These are phyloP conservation scores for Proales similis DNA, from an alignment of 1,140 invertebrate genomes.

Conservation along the genomic window DNA sequence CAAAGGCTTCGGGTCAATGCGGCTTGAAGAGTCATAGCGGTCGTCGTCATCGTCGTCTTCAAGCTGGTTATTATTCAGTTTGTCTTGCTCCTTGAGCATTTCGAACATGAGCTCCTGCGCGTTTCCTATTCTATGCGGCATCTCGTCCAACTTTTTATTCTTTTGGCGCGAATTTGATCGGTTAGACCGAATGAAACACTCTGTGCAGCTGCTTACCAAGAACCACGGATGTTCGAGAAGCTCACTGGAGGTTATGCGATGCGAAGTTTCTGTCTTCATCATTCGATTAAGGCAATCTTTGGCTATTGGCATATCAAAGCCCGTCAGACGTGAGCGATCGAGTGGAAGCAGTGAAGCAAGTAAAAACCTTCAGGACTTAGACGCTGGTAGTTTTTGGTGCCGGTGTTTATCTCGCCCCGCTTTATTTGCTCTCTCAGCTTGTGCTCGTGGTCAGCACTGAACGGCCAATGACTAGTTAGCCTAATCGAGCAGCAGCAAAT, in stretches of 20 bases:
- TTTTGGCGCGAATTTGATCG: background rate
- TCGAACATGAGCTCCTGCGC: conserved; percentile 21
- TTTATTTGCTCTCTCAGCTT: conserved; percentile 29
- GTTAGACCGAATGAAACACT: background rate
- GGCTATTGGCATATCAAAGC: conserved; percentile 44
- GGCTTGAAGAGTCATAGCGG: no score
- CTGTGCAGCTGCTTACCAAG: conserved; percentile 43
- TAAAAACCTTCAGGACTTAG: conserved; percentile 26
- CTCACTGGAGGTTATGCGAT: conserved; percentile 56
- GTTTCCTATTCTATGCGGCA: conserved; percentile 1
- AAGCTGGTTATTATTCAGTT: no score
- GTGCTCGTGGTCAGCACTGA: conserved; percentile 25
- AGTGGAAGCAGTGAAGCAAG: no score
- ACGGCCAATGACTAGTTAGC: conserved; percentile 25
- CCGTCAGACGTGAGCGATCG: conserved; percentile 44
- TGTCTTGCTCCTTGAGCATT: conserved; percentile 21
- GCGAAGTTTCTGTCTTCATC: conserved; percentile 56
- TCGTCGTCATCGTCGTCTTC: no score
- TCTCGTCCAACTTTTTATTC: conserved; percentile 36
- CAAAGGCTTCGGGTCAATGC: no score
- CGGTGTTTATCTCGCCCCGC: conserved; percentile 14
- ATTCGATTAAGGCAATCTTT: conserved; percentile 54
- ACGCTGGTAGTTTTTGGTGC: background rate
- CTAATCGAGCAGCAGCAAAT: background rate
- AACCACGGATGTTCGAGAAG: conserved; percentile 56